Percentiles rank a stretch among this genome's conserved stretches.
These are phyloP conservation scores for Mesorhabditis spiculigera DNA, from an alignment of 2,888 invertebrate genomes.

Conservation along the genomic window DNA sequence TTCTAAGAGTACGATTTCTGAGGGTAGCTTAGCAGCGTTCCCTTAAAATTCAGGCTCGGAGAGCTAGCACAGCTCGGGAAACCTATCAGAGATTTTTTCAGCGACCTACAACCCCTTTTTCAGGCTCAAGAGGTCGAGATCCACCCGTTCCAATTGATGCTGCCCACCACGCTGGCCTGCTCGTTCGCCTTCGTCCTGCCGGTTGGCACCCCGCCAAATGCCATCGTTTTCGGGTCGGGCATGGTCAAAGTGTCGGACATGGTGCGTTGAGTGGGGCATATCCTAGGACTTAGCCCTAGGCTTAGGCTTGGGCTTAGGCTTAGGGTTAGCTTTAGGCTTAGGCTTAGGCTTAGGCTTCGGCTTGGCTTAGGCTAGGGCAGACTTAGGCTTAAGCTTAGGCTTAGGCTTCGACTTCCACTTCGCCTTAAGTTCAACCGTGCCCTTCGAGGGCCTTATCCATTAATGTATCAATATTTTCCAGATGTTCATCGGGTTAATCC, in stretches of 20 bases:
- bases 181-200: conserved; percentile 64
- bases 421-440: neutral
- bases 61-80: too few relatives aligned
- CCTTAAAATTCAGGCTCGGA: neutral
- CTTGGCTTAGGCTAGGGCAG: too few relatives aligned
- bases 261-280: conserved; percentile 20
- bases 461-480: conserved; percentile 16
- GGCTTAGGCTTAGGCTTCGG: too few relatives aligned
- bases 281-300: too few relatives aligned
- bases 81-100: too few relatives aligned
- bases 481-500: conserved; percentile 31
- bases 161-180: conserved; percentile 68
- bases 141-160: conserved; percentile 36
- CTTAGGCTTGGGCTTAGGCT: too few relatives aligned
- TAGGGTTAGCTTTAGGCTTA: too few relatives aligned
- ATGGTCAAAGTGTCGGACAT: conserved; percentile 47
- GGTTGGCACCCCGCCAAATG: conserved; percentile 84
- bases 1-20: neutral
- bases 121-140: conserved; percentile 44
- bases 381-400: too few relatives aligned
- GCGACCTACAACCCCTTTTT: conserved; percentile 1
- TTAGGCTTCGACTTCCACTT: too few relatives aligned
- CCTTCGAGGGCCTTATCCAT: neutral
- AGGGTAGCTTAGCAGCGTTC: neutral
- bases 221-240: conserved; percentile 67